Evolutionary conservation across 2,113 vertebrate genomes (phyloP).

Genomic region (Nycticebus coucang): DNA sequence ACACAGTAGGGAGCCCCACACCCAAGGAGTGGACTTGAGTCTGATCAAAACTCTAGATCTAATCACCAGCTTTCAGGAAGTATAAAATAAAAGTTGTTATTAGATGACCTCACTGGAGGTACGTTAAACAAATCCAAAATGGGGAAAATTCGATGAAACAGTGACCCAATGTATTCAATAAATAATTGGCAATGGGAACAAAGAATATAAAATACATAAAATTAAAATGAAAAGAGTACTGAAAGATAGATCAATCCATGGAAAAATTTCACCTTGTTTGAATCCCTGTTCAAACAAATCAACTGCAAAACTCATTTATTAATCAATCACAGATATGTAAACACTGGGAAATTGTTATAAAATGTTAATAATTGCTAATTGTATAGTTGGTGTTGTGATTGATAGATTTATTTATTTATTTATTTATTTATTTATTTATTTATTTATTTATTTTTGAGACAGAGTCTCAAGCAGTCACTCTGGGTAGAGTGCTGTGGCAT

Average conservation of each 20-base stretch:
- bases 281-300: background rate
- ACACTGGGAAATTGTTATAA: background rate
- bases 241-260: background rate
- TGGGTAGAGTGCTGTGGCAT: too few species aligned
- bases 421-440: too few species aligned
- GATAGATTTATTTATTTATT: too few species aligned
- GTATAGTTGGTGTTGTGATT: background rate
- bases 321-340: background rate
- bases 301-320: background rate
- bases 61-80: background rate
- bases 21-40: background rate
- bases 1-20: background rate
- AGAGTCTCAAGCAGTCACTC: too few species aligned
- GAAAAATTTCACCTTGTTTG: background rate
- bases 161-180: background rate
- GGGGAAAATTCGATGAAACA: background rate
- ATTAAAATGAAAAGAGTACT: background rate
- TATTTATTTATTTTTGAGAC: too few species aligned
- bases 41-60: background rate
- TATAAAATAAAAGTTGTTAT: background rate
- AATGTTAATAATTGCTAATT: background rate
- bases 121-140: background rate
- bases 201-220: background rate
- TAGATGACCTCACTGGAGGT: background rate
- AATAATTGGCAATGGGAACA: background rate